Conservation (phyloP, 1,140 invertebrate species). For the Caenorhabditis remanei region DNA sequence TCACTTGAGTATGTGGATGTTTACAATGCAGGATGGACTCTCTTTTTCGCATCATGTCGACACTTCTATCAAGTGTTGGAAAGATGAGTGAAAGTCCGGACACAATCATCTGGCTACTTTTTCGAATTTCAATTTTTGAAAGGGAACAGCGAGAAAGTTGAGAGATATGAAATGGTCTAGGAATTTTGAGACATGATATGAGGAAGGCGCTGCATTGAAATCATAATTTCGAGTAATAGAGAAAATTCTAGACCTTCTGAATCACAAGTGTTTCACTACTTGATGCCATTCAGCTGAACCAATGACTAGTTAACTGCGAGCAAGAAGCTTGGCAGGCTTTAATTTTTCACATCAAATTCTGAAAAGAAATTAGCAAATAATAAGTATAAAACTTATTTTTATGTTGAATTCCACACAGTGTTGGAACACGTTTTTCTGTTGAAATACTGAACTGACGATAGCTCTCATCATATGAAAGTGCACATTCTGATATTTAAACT, state of each 20-base stretch:
- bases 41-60: constrained; percentile 16
- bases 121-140: background rate
- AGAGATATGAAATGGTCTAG: background rate
- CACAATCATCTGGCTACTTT: constrained; percentile 32
- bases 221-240: background rate
- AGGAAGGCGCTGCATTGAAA: background rate
- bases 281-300: too few relatives aligned
- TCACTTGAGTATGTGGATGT: constrained; percentile 42
- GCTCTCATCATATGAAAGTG: too few relatives aligned
- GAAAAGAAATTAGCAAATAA: too few relatives aligned
- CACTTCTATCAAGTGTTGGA: constrained; percentile 51
- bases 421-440: too few relatives aligned
- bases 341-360: too few relatives aligned
- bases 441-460: too few relatives aligned
- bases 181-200: background rate
- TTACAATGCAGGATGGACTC: constrained; percentile 24
- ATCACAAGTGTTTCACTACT: too few relatives aligned
- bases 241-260: background rate
- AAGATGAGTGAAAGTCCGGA: constrained; percentile 42
- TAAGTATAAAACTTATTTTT: too few relatives aligned
- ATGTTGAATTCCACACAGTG: too few relatives aligned
- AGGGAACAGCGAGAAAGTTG: background rate
- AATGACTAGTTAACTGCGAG: too few relatives aligned
- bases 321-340: too few relatives aligned
- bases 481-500: too few relatives aligned